These are phyloP conservation scores for Eilema depressum DNA, from an alignment of 2,888 invertebrate species.

Conservation along the genomic window DNA sequence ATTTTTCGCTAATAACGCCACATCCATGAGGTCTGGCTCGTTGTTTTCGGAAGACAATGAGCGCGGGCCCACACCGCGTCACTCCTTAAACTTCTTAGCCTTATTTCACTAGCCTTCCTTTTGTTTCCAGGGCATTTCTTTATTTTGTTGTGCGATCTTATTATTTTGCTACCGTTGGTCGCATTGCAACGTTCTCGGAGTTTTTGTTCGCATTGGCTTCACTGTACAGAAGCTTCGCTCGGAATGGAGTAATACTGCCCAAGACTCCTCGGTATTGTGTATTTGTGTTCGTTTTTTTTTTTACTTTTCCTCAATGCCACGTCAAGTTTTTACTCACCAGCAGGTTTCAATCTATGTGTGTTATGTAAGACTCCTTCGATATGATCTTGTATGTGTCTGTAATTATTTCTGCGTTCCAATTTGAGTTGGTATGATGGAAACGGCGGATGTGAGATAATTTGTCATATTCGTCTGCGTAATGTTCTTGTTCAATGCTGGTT, in stretches of 20 bases:
- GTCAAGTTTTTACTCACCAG: constrained; percentile 69
- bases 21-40: constrained; percentile 57
- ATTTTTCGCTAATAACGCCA: constrained; percentile 47
- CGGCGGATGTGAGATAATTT: constrained; percentile 65
- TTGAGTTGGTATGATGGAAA: constrained; percentile 66
- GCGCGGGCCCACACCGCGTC: constrained; percentile 84
- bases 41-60: constrained; percentile 71
- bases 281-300: constrained; percentile 77
- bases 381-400: constrained; percentile 63
- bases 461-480: constrained; percentile 48
- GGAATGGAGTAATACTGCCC: constrained; percentile 85
- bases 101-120: constrained; percentile 84
- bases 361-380: constrained; percentile 70
- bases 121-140: constrained; percentile 84
- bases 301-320: constrained; percentile 68
- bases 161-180: constrained; percentile 86
- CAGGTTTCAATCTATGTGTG: constrained; percentile 66
- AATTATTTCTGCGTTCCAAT: constrained; percentile 66
- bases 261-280: constrained; percentile 82
- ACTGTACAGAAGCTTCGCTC: constrained; percentile 65
- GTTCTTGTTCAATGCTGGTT: constrained; percentile 43
- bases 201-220: constrained; percentile 78
- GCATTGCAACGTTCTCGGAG: constrained; percentile 76
- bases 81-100: constrained; percentile 84
- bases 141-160: constrained; percentile 87